Evolutionary conservation across 2,888 invertebrate genomes (phyloP), one percentile per base, ranked within the genome.

Genomic region (Dasysyrphus tricinctus): DNA sequence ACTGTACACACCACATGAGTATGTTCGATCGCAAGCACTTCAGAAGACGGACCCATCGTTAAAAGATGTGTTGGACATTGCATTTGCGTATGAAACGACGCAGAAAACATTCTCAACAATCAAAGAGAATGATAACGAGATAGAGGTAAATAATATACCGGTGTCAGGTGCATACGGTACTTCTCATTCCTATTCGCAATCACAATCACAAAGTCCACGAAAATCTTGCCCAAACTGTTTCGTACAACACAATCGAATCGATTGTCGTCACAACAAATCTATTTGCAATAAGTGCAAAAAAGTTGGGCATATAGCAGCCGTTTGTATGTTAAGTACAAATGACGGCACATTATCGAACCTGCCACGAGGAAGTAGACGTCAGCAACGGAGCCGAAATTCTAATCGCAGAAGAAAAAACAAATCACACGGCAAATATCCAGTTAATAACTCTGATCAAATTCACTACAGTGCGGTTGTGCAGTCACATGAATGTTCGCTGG

Each of bases 21-120:
- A 32, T n/a, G 47, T 74, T 24, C 63, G 63, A 29, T 61, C 34
- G 11, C 39, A 49, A 12, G 74, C 49, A 12, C 14, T 49, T 8
- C 61, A 49, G 12, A 74, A 74, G 16, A 61, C 42, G 8, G 39
- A 49, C 34, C 51, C 74, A 8, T n/a, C 16, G 14, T 32, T 74
- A n/a, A 19, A 74, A 74, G 49, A 74, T 37, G 63, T 74, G 11
- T 19, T 63, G n/a, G 51, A 74, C 7, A 51, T 63, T 4, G 74
- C 49, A 8, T 34, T 5, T 16, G 49, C 54, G 3, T 74, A 49
- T 14, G 61, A 74, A 16, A 49, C 73, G n/a, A 73, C 57, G 32
- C 44, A 57, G 32, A 73, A 73, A 59, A 72, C 34, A 47, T 72
- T 67, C 34, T 57, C 39, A 1, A 24, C 70, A 29, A 56, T 70